Base-by-base conservation (phyloP, 2,113 vertebrate species). In the Microcebus jonahi region DNA sequence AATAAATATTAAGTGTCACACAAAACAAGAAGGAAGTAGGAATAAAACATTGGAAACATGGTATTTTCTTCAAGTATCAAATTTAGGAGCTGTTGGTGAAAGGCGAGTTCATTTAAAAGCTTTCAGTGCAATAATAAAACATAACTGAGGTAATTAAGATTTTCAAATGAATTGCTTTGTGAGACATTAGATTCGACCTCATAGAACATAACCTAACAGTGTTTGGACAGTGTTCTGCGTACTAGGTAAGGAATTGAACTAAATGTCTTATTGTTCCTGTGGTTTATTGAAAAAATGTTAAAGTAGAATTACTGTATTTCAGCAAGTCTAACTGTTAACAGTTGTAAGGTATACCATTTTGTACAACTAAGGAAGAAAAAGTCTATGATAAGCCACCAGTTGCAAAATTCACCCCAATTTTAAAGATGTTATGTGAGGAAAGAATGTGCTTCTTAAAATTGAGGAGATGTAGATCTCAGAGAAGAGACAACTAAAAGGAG, bases 141-240 rank as follows among this genome's bases (percentile, higher is more conserved):
- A 7, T 68, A 92, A 34, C 27, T 25, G n/a, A 94, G 11, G 12
- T 65, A 45, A 57, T 65, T 68, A 67, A 77, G 53, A 67, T 89
- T 96, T 59, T 92, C 48, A 77, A 91, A 76, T 34, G 34, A 87
- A 27, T 61, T 94, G 31, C 34, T 93, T 92, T 88, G 23, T 67
- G 92, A 92, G 36, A 15, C 39, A 75, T 76, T 90, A 15, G 17
- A 61, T 48, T 96, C 31, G 76, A 17, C 82, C 48, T 97, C 55
- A 15, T 57, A 75, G 23, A 77, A 79, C 36, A 91, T 93, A 84
- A 73, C 57, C 31, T 53, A 81, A 50, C 70, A 76, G 29, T 86
- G 29, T 8, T 48, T 63, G 48, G 42, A 53, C 23, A 75, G 36
- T 82, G 68, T 87, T 95, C 8, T 50, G 23, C 68, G 8, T 17